A percentile compares a stretch with the other conserved stretches of the same genome.
Evolutionary conservation across 2,797 vertebrate species (phyloP).

Genomic region (Spinibarbus caldwelli): DNA sequence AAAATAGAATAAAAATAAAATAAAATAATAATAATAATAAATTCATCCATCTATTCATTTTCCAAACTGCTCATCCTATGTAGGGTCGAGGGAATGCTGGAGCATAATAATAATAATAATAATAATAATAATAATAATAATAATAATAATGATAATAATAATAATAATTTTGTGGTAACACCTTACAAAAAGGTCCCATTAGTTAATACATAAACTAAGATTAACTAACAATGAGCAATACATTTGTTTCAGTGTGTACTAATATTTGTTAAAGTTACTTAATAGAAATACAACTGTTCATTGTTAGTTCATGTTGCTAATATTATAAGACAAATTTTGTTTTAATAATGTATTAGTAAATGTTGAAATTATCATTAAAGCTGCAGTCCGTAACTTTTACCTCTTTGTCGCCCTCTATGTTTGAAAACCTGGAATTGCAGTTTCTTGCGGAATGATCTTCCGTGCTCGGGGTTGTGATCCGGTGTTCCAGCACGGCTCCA

Average conservation of each 20-base stretch:
- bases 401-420: no score
- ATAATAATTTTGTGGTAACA: neutral
- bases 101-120: no score
- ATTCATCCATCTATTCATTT: neutral
- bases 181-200: neutral
- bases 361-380: neutral
- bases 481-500: no score
- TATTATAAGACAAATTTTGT: neutral
- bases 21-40: neutral
- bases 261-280: no score
- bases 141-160: neutral
- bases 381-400: no score
- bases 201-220: neutral
- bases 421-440: no score
- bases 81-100: neutral
- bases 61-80: neutral
- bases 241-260: no score
- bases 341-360: neutral
- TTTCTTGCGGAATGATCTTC: no score
- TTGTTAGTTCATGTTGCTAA: no score
- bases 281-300: no score
- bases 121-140: neutral
- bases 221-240: neutral
- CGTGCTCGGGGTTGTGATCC: no score
- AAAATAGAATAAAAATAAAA: no score